A percentile compares a stretch with the other conserved stretches of the same genome.
Evolutionary conservation across 2,113 vertebrate species (phyloP).

Genomic region (Neoarius graeffei): DNA sequence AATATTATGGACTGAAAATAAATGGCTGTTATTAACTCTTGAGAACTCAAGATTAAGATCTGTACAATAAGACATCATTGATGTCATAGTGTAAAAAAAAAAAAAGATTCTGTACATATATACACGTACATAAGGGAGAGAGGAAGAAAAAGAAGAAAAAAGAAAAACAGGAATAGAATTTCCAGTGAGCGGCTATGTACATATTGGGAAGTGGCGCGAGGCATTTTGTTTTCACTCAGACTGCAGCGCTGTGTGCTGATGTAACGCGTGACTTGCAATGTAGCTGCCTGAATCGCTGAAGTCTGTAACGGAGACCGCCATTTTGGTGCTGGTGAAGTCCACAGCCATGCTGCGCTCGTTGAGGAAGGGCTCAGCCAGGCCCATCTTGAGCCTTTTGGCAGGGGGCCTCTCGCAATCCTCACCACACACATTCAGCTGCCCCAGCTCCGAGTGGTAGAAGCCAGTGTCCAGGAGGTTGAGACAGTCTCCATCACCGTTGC

Average conservation of each 20-base stretch:
- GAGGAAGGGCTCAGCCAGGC: conserved; percentile 80
- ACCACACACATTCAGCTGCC: conserved; percentile 74
- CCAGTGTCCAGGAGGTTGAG: conserved; percentile 88
- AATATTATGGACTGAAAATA: conserved; percentile 83
- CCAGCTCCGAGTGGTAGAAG: conserved; percentile 85
- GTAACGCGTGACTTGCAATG: conserved; percentile 75
- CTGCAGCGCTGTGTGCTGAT: conserved; percentile 82
- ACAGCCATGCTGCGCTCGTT: conserved; percentile 75
- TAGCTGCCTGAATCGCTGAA: conserved; percentile 82
- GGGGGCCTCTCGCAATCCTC: conserved; percentile 80
- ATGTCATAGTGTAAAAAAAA: conserved; percentile 83
- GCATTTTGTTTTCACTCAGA: conserved; percentile 71
- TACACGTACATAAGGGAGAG: conserved; percentile 38
- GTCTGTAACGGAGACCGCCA: conserved; percentile 88
- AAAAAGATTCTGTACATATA: conserved; percentile 58
- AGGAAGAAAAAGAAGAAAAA: conserved; percentile 57
- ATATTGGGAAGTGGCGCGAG: conserved; percentile 65
- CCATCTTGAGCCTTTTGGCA: conserved; percentile 83
- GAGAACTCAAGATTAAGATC: conserved; percentile 90
- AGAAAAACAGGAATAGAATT: conserved; percentile 66
- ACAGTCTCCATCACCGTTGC: conserved; percentile 82
- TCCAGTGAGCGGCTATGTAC: conserved; percentile 85
- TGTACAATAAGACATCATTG: conserved; percentile 92
- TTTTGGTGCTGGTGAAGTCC: conserved; percentile 88
- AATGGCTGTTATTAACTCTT: conserved; percentile 83